Evolutionary conservation across 1,140 invertebrate species (phyloP), one percentile per base, ranked within the genome.

Genomic region (Eubasilissa regina): DNA sequence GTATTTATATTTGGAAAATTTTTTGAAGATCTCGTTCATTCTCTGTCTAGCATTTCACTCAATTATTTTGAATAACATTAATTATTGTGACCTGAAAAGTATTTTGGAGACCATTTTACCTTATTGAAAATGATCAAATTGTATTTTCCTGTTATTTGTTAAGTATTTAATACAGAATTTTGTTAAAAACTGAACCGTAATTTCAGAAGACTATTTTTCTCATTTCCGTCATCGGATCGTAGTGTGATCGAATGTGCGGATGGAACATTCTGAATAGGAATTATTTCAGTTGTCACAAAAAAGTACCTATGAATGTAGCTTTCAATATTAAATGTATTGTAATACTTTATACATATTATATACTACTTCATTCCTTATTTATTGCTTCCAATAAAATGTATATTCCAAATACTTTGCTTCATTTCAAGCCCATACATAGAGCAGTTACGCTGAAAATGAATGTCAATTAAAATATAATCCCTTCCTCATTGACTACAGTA

Each of bases 241-340:
- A 13, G n/a, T 56, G 17, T 55, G n/a, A n/a, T n/a, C n/a, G n/a
- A n/a, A n/a, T 35, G 25, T 35, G 6, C 10, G 3, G 19, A 56
- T 8, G 15, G 15, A 56, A 6, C n/a, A 17, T 19, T 17, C 53
- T 56, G 19, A 44, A 43, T 64, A 64, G 62, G 44, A 21, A n/a
- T 15, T 44, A 64, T 44, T 64, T 70, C 43, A 66, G 43, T 45
- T 66, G 62, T 66, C 62, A 66, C 62, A 17, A 12, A 8, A 15
- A 66, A 45, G 43, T 66, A 66, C 43, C 35, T 45, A 44, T 45
- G n/a, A 47, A 70, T 21, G 44, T 70, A 70, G 66, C 44, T 70
- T 70, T 70, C 66, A 70, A 51, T 64, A 64, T 15, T 70, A 70
- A 70, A 51, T 70, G 66, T 70, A 70, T 48, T 51, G 35, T 44